Percentiles rank a stretch among this genome's conserved stretches.
phyloP scores from a whole-genome alignment of 1,140 invertebrate species.

The Eupristina koningsbergeri region DNA sequence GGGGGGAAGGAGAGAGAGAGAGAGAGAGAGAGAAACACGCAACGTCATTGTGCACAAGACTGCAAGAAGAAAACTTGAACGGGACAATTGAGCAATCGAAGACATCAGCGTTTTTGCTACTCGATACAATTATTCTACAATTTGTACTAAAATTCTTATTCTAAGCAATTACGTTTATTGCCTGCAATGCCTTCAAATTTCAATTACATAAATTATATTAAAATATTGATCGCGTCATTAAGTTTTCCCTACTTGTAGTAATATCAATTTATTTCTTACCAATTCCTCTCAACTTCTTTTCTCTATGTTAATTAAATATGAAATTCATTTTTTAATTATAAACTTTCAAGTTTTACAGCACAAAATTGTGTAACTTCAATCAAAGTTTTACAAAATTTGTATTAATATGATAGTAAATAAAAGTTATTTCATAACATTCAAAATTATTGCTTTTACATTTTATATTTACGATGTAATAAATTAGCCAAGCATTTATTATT shows the following conservation, averaged over 20 bases:
- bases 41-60: not conserved
- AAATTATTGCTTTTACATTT: not conserved
- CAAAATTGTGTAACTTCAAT: no score
- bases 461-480: not conserved
- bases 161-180: not conserved
- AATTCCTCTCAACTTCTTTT: no score
- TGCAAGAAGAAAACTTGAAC: not conserved
- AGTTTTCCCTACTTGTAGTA: not conserved
- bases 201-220: not conserved
- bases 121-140: not conserved
- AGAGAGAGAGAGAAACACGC: not conserved
- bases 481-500: not conserved
- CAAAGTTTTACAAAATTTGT: not conserved
- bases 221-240: no score
- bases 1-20: slow-evolving; percentile 4
- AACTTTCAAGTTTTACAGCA: no score
- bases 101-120: slow-evolving; percentile 12
- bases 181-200: not conserved
- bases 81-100: slow-evolving; percentile 29
- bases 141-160: not conserved
- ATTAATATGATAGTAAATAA: no score
- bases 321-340: no score
- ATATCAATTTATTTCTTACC: not conserved
- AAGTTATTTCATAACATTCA: not conserved
- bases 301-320: no score